These are phyloP conservation scores for Telmatherina bonti DNA, from an alignment of 2,797 vertebrate genomes.

Conservation along the genomic window DNA sequence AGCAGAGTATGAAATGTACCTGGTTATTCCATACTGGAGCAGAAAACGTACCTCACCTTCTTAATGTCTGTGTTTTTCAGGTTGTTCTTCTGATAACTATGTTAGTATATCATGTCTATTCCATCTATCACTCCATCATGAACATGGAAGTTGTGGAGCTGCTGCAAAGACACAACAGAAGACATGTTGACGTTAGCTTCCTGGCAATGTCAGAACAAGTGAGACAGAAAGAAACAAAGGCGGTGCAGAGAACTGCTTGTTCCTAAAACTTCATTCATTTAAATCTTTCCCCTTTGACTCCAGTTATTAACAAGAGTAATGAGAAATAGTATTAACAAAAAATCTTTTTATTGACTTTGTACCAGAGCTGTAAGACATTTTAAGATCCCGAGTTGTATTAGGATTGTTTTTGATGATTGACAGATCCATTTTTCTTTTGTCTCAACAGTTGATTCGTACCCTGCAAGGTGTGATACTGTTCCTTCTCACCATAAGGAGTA, in stretches of 20 bases:
- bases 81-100: conserved; percentile 53
- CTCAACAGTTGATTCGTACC: conserved; percentile 71
- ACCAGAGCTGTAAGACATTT: not conserved
- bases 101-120: conserved; percentile 66
- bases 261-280: not conserved
- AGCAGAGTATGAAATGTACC: not conserved
- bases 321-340: not conserved
- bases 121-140: conserved; percentile 61
- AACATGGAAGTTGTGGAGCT: conserved; percentile 63
- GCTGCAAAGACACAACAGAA: conserved; percentile 72
- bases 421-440: conserved; percentile 15
- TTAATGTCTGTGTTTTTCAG: conserved; percentile 59
- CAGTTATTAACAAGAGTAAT: not conserved
- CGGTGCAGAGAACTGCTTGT: not conserved
- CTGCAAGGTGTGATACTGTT: conserved; percentile 77
- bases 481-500: conserved; percentile 78
- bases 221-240: conserved; percentile 15
- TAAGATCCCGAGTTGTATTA: not conserved
- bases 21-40: not conserved
- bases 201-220: conserved; percentile 82
- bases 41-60: not conserved
- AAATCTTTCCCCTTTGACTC: not conserved
- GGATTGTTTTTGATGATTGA: not conserved
- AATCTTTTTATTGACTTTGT: not conserved
- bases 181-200: conserved; percentile 70